These are phyloP conservation scores for Tapera naevia DNA, from an alignment of 2,797 vertebrate species.

Conservation along the genomic window DNA sequence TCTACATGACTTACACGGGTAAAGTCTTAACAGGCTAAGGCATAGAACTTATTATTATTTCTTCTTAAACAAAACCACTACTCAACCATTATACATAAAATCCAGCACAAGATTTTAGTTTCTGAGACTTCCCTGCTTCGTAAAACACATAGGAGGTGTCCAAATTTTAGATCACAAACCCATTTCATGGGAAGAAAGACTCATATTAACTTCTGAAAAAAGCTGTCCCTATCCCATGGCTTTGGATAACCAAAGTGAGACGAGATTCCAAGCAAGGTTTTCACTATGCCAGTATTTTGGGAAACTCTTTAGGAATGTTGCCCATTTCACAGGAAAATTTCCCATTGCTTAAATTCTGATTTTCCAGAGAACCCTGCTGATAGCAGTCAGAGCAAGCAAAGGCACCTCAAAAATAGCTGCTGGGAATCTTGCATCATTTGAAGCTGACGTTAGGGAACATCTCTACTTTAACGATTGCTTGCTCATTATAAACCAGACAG, in stretches of 20 bases:
- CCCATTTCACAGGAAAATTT: background rate
- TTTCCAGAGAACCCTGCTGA: background rate
- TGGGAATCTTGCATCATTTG: background rate
- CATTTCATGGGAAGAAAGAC: background rate
- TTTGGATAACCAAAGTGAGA: background rate
- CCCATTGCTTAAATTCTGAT: background rate
- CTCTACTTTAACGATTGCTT: rapidly evolving
- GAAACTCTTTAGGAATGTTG: background rate
- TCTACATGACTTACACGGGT: background rate
- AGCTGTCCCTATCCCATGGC: background rate
- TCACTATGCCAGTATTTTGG: background rate
- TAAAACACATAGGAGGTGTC: background rate
- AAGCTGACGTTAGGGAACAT: background rate
- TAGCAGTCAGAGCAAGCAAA: background rate
- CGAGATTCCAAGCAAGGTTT: background rate
- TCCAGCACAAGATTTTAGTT: background rate
- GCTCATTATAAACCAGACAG: background rate
- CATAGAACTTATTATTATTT: background rate
- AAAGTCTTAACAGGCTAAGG: background rate
- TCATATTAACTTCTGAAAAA: background rate
- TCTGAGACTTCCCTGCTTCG: background rate
- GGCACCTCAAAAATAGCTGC: background rate
- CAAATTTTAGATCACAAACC: background rate
- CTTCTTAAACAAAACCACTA: background rate
- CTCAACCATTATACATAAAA: background rate